phyloP scores from a whole-genome alignment of 2,113 vertebrate species.

The Sorex araneus region DNA sequence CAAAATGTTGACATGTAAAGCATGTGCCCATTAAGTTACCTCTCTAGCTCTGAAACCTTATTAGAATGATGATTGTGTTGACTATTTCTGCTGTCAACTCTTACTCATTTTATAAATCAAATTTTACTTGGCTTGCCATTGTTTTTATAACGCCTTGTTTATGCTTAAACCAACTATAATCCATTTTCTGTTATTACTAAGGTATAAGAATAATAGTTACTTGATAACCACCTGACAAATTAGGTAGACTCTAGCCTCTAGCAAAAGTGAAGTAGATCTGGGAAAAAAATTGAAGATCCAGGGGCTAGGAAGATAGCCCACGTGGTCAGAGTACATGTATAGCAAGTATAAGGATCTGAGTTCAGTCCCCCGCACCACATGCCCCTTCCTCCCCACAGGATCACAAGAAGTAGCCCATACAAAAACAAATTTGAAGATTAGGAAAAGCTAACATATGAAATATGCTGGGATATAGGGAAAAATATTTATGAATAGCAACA shows the following conservation, averaged over 20 bases:
- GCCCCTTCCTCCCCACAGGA: no score
- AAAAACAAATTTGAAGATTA: background rate
- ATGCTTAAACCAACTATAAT: constrained; percentile 45
- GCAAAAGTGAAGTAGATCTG: constrained; percentile 44
- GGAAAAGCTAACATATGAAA: background rate
- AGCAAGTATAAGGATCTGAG: no score
- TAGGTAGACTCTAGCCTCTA: background rate
- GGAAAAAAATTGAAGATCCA: background rate
- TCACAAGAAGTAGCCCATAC: no score
- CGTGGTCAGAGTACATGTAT: no score
- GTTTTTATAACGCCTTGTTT: background rate
- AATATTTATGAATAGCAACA: constrained; percentile 38
- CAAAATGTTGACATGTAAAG: no score
- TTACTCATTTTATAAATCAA: no score
- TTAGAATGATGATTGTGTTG: background rate
- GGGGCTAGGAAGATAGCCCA: no score
- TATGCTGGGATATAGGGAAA: background rate
- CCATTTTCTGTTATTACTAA: constrained; percentile 49
- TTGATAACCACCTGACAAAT: constrained; percentile 56
- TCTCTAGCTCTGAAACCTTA: constrained; percentile 29
- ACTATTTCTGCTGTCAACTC: background rate
- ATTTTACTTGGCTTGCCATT: no score
- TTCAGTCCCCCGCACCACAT: no score
- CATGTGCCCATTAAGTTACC: no score
- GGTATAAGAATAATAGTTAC: background rate